phyloP scores from a whole-genome alignment of 2,113 vertebrate species.

The Rattus norvegicus region DNA sequence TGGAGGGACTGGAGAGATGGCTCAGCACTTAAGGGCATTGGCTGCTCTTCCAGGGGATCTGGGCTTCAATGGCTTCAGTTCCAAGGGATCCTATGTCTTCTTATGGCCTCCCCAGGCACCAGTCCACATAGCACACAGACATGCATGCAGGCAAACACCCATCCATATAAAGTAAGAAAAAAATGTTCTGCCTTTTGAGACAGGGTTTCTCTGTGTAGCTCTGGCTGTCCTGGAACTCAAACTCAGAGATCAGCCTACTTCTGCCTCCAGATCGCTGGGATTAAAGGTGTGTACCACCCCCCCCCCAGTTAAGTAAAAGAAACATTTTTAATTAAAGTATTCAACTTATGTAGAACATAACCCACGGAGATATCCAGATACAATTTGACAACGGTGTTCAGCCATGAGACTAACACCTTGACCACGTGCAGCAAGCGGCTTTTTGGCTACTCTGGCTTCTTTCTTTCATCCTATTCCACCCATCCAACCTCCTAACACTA shows the following conservation, averaged over 20 bases:
- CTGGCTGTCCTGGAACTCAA: not conserved
- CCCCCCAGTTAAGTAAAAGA: no score
- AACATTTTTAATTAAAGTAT: not conserved
- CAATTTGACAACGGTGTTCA: not conserved
- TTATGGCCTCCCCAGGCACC: not conserved
- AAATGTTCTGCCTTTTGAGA: not conserved
- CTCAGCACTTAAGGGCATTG: not conserved
- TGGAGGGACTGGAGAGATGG: not conserved
- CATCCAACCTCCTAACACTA: no score
- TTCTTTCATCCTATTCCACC: no score
- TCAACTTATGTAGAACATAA: not conserved
- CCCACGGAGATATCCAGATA: not conserved
- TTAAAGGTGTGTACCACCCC: not conserved
- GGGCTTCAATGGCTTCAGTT: not conserved
- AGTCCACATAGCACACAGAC: not conserved
- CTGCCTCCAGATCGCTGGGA: not conserved
- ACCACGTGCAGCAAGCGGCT: not conserved
- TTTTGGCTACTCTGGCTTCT: no score
- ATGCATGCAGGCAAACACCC: not conserved
- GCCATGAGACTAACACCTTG: not conserved
- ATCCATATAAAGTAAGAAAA: not conserved
- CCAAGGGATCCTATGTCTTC: not conserved
- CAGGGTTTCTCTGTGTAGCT: not conserved
- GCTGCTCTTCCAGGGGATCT: not conserved
- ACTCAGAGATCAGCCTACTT: not conserved